These are phyloP conservation scores for Macroglossus sobrinus DNA, from an alignment of 2,113 vertebrate species.

Conservation along the genomic window DNA sequence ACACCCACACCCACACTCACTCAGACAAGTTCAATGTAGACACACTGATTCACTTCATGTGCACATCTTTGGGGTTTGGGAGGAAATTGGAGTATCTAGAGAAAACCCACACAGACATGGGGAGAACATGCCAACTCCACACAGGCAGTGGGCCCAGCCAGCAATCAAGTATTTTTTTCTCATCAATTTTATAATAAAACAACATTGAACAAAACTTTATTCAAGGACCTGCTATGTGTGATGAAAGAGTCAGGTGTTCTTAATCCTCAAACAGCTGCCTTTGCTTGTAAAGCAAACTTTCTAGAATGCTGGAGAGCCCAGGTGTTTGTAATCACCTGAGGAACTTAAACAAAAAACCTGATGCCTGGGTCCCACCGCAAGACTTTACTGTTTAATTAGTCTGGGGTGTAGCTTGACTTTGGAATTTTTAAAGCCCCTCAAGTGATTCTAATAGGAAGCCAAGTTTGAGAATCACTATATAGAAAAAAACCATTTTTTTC, in stretches of 20 bases:
- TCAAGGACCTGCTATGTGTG: background rate
- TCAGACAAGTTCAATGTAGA: no score
- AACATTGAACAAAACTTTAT: no score
- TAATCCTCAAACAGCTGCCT: background rate
- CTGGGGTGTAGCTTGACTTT: background rate
- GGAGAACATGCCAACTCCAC: no score
- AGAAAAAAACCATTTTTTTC: background rate
- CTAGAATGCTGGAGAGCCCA: background rate
- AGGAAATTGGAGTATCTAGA: no score
- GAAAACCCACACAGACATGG: no score
- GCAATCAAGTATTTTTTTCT: no score
- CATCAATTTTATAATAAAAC: no score
- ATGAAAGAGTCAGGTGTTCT: background rate
- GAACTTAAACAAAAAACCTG: background rate
- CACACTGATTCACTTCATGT: no score
- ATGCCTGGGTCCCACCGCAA: background rate
- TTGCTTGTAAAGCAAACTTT: conserved; percentile 15
- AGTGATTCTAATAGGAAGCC: background rate
- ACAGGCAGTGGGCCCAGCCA: no score
- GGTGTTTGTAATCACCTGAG: background rate
- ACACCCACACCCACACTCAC: no score
- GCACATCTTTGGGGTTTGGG: no score
- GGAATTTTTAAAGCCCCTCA: background rate
- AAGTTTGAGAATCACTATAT: background rate
- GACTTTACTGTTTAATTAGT: background rate